phyloP scores from a whole-genome alignment of 2,888 invertebrate genomes.

The Tipula unca region DNA sequence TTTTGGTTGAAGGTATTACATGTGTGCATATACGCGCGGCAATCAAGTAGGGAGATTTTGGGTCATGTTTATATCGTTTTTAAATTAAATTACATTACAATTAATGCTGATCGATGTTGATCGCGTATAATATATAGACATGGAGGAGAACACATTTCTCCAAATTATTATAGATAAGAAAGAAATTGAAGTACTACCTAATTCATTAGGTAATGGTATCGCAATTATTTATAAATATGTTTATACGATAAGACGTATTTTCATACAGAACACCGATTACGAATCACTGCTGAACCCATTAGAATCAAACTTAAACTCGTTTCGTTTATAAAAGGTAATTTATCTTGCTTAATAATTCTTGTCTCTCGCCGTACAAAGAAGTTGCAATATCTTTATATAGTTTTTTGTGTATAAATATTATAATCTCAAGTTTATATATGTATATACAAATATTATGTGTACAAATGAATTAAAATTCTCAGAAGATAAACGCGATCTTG shows the following conservation, averaged over 20 bases:
- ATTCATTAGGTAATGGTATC: too few relatives aligned
- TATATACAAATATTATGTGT: neutral
- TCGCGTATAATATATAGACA: neutral
- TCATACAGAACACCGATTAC: too few relatives aligned
- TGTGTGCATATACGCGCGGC: neutral
- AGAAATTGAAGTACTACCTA: too few relatives aligned
- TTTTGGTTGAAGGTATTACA: conserved; percentile 14
- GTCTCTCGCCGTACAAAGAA: neutral
- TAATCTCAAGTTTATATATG: neutral
- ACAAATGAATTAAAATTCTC: neutral
- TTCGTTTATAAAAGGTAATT: neutral
- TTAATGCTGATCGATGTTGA: neutral
- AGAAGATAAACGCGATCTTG: conserved; percentile 1
- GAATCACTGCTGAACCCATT: too few relatives aligned
- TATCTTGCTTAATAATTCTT: neutral
- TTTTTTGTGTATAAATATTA: neutral
- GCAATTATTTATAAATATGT: too few relatives aligned
- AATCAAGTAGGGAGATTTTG: conserved; percentile 8
- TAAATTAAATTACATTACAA: neutral
- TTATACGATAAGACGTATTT: too few relatives aligned
- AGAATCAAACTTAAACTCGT: neutral
- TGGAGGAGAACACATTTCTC: neutral
- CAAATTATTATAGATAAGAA: neutral
- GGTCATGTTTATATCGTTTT: conserved; percentile 1
- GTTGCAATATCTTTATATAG: neutral